Evolutionary conservation across 2,888 invertebrate genomes (phyloP).

Genomic region (Epirrhoe tristata): DNA sequence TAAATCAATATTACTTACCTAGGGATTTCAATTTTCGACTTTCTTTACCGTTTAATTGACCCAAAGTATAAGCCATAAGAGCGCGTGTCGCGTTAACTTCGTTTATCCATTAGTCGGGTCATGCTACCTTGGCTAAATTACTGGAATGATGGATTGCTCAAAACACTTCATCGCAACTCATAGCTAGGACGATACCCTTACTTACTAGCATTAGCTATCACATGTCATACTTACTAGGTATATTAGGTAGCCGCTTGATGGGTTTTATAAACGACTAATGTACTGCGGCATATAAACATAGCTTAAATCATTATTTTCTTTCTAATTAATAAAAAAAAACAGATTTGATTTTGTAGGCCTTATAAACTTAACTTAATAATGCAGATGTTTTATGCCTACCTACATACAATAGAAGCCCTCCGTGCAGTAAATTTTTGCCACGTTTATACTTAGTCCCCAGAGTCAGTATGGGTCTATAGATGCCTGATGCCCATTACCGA

Average conservation of each 20-base stretch:
- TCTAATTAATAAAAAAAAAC: too few relatives aligned
- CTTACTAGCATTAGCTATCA: background rate
- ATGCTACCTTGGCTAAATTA: constrained; percentile 59
- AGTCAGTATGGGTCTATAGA: too few relatives aligned
- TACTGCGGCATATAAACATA: background rate
- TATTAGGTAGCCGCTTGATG: background rate
- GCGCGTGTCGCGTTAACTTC: constrained; percentile 52
- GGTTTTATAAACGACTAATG: background rate
- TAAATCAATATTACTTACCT: too few relatives aligned
- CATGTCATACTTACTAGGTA: background rate
- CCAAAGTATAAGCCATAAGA: constrained; percentile 7
- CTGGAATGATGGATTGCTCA: constrained; percentile 59
- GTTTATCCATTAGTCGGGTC: constrained; percentile 62
- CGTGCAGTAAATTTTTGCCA: too few relatives aligned
- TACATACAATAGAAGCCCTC: too few relatives aligned
- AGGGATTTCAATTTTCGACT: too few relatives aligned
- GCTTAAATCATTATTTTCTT: background rate
- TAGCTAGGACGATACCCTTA: background rate
- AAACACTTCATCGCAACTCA: constrained; percentile 53
- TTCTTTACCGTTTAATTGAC: background rate
- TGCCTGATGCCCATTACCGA: constrained; percentile 8
- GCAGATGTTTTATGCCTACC: too few relatives aligned
- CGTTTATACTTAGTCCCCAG: too few relatives aligned
- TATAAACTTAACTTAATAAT: too few relatives aligned
- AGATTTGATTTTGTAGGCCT: too few relatives aligned